Conservation (phyloP, 2,888 invertebrate species). For the Ophion costatus region DNA sequence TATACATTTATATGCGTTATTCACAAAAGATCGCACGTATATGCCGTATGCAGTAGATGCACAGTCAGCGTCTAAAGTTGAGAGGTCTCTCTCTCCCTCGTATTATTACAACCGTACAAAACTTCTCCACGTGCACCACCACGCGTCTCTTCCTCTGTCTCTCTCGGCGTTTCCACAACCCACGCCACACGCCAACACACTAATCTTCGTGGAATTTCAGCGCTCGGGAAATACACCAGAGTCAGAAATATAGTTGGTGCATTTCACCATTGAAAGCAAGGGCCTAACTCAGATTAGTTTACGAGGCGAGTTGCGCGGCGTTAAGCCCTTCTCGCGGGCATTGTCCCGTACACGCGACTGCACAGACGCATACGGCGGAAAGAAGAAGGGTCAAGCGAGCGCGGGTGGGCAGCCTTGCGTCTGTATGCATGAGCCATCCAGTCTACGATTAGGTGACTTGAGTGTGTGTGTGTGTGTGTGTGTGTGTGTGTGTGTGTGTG, state of each 20-base stretch:
- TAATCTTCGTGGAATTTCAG: slow-evolving; percentile 75
- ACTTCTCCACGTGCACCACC: slow-evolving; percentile 56
- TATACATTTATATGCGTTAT: slow-evolving; percentile 7
- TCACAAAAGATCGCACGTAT: slow-evolving; percentile 35
- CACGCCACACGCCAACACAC: slow-evolving; percentile 78
- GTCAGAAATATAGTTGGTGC: slow-evolving; percentile 16
- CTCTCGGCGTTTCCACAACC: slow-evolving; percentile 72
- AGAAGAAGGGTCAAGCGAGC: slow-evolving; percentile 46
- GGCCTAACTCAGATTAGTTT: slow-evolving; percentile 39
- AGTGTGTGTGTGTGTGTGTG: neutral
- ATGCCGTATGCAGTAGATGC: slow-evolving; percentile 45
- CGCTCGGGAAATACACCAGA: slow-evolving; percentile 73
- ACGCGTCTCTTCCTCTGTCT: slow-evolving; percentile 30
- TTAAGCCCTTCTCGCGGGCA: slow-evolving; percentile 13
- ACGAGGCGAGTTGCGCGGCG: neutral
- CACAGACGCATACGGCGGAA: neutral
- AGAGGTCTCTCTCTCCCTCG: slow-evolving; percentile 43
- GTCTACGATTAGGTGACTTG: no score
- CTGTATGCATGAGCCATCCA: neutral
- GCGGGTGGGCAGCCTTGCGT: slow-evolving; percentile 55
- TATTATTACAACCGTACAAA: slow-evolving; percentile 48
- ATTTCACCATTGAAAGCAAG: slow-evolving; percentile 1
- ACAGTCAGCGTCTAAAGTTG: slow-evolving; percentile 54
- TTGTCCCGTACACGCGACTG: neutral
- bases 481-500: neutral